Conservation (phyloP, 2,113 vertebrate genomes). For the Takifugu flavidus region DNA sequence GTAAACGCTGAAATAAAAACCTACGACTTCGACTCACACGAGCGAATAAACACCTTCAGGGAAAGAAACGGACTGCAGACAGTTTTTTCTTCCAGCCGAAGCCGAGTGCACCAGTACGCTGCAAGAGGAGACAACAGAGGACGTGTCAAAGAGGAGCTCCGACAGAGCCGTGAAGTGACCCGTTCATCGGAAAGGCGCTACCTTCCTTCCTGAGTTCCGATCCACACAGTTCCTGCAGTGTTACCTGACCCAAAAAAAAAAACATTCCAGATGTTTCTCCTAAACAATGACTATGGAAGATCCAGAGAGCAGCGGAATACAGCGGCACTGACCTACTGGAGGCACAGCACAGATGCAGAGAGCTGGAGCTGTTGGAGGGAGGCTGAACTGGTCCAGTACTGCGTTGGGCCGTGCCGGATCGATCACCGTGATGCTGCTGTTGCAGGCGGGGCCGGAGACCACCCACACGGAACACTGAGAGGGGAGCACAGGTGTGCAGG, state of each 20-base stretch:
- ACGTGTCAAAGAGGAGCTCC: neutral
- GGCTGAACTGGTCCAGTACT: conserved; percentile 78
- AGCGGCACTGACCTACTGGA: conserved; percentile 70
- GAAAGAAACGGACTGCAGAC: conserved; percentile 69
- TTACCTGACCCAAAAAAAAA: conserved; percentile 61
- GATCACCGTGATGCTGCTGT: conserved; percentile 77
- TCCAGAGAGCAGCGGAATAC: neutral
- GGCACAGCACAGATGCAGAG: conserved; percentile 77
- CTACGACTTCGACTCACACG: conserved; percentile 57
- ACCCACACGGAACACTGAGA: conserved; percentile 77
- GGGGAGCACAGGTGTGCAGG: conserved; percentile 29
- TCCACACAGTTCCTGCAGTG: conserved; percentile 75
- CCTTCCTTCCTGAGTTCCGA: conserved; percentile 81
- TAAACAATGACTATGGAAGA: neutral
- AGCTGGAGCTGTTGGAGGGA: conserved; percentile 76
- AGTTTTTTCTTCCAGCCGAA: conserved; percentile 57
- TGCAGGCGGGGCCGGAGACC: conserved; percentile 74
- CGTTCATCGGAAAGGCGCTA: conserved; percentile 47
- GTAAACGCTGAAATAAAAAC: neutral
- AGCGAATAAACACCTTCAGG: conserved; percentile 76
- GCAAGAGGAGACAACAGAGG: conserved; percentile 7
- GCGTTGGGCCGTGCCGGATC: conserved; percentile 78
- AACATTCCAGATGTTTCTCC: neutral
- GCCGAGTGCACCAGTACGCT: conserved; percentile 74
- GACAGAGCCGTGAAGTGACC: neutral